Base-by-base conservation (phyloP, 2,797 vertebrate genomes). In the Tinamus major region DNA sequence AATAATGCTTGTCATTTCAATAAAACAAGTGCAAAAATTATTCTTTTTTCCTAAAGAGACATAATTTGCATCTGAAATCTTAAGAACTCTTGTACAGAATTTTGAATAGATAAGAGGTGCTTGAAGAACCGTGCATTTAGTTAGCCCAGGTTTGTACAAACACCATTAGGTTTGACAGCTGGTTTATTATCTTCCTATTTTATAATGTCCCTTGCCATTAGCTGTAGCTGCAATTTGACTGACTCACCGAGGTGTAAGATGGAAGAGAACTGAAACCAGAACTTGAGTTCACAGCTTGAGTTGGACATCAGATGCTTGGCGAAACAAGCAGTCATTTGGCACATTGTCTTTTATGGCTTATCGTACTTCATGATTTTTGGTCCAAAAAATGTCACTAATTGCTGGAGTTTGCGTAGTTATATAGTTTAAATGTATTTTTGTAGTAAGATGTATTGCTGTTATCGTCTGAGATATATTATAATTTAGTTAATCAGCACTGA, bases 31-130 rank as follows among this genome's bases (percentile, higher is more conserved):
- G 58, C 64, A 8, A 23, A 80, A 78, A 70, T 89, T 49, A 48
- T 75, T 29, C 56, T 75, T 17, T 81, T 69, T 27, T 12, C 46
- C 65, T 79, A 55, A 93, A 19, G 1, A 55, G 82, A 31, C 6
- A 5, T 64, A 18, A 68, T 87, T 92, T 93, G 33, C 53, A 70
- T 53, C 77, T 92, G 87, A 80, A 90, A 80, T 48, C 51, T 42
- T 13, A 41, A 91, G 56, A 26, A 55, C 10, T 18, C 51, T 26
- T 65, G 10, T 58, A 24, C 11, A 90, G 74, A 33, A 37, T 62
- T 13, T 55, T 5, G 42, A 17, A 10, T 78, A 7, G 44, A 44
- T 53, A 51, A 79, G 55, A 69, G 2, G 1, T 55, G 46, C 86
- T 85, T 64, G 76, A 78, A 84, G 58, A 48, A 82, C 7, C 87